Conservation (phyloP, 2,888 invertebrate species). For the Cephus runcator region DNA sequence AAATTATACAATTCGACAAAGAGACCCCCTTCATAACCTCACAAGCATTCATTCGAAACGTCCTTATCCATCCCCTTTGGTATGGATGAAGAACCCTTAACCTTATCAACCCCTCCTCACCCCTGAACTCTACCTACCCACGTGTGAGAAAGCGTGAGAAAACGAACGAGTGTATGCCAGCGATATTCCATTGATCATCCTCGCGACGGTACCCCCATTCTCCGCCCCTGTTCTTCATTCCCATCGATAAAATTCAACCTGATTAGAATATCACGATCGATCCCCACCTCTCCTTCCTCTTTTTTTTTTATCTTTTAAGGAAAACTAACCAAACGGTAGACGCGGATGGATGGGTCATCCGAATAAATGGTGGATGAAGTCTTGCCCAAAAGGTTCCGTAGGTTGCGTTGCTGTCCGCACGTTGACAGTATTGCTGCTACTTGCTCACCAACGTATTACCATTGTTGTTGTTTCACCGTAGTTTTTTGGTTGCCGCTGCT, state of each 20-base stretch:
- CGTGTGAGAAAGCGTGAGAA: not conserved
- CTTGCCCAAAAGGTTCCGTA: not conserved
- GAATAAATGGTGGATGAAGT: not conserved
- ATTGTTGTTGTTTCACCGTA: not conserved
- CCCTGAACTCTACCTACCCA: not conserved
- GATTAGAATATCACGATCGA: not conserved
- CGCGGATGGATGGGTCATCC: not conserved
- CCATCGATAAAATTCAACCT: not conserved
- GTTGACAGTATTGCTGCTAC: not conserved
- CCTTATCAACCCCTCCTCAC: not conserved
- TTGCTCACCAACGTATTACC: not conserved
- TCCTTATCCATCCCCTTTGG: not conserved
- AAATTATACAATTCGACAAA: not conserved
- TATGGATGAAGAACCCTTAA: not conserved
- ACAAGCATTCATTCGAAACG: not conserved
- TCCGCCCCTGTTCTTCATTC: not conserved
- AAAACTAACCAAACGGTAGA: not conserved
- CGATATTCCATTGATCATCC: not conserved
- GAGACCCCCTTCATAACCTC: not conserved
- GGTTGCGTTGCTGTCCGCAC: not conserved
- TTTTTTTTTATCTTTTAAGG: not conserved
- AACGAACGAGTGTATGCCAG: not conserved
- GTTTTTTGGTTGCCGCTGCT: not conserved
- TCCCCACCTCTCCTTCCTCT: not conserved
- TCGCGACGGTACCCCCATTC: not conserved